Evolutionary conservation across 2,888 invertebrate genomes (phyloP).

Genomic region (Acronicta psi): DNA sequence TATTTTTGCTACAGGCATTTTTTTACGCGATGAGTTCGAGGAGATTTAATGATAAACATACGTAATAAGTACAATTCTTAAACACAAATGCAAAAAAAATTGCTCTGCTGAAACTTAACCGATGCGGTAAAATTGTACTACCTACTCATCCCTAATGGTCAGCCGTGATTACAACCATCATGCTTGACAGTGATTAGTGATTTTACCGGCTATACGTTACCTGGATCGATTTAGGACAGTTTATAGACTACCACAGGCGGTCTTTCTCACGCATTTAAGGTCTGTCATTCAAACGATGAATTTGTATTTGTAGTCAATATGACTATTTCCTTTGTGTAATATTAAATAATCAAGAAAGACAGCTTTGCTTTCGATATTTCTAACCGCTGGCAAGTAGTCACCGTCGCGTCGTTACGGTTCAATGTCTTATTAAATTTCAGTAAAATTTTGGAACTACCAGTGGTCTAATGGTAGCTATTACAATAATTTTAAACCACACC

Average conservation of each 20-base stretch:
- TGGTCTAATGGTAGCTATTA: not conserved
- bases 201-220: too few relatives aligned
- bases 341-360: slow-evolving; percentile 13
- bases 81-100: too few relatives aligned
- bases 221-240: too few relatives aligned
- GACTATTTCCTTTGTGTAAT: slow-evolving; percentile 16
- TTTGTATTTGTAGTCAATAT: slow-evolving; percentile 6
- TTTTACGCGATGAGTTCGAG: not conserved
- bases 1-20: not conserved
- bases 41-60: too few relatives aligned
- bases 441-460: not conserved
- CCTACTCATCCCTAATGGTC: too few relatives aligned
- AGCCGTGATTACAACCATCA: too few relatives aligned
- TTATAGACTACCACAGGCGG: too few relatives aligned
- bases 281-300: slow-evolving; percentile 23
- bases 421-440: slow-evolving; percentile 10
- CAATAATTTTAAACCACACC: not conserved
- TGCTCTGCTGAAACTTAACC: too few relatives aligned
- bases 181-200: too few relatives aligned
- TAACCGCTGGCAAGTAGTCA: slow-evolving; percentile 1
- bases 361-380: slow-evolving; percentile 21
- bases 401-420: slow-evolving; percentile 16
- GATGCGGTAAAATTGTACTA: too few relatives aligned
- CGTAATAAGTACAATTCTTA: too few relatives aligned
- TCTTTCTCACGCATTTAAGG: slow-evolving; percentile 9